Percentiles rank a stretch among this genome's conserved stretches.
These are phyloP conservation scores for Anguilla pacifica DNA, from an alignment of 2,797 vertebrate species.

Conservation along the genomic window DNA sequence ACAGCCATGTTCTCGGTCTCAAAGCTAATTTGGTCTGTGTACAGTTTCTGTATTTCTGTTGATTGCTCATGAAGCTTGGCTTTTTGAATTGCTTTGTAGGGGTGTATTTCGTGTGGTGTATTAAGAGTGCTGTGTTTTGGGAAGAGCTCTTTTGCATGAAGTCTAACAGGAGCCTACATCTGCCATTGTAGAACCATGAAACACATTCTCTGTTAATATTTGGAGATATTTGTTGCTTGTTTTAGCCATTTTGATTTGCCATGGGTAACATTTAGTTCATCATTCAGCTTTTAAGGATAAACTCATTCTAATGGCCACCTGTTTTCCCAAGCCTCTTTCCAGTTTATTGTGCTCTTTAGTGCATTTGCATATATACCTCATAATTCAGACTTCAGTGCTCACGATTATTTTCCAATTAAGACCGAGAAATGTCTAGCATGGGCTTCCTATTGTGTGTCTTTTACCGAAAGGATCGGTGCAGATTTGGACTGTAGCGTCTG, in stretches of 20 bases:
- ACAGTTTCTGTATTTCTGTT: not conserved
- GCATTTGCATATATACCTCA: slow-evolving; percentile 17
- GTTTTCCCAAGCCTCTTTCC: not conserved
- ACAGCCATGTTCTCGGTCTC: not conserved
- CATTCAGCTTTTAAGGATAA: not conserved
- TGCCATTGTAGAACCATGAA: not conserved
- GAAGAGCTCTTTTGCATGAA: not conserved
- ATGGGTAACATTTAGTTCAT: not conserved
- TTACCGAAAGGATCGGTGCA: not conserved
- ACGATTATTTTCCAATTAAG: not conserved
- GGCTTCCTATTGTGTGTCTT: not conserved
- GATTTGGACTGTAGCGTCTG: not conserved
- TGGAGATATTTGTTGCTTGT: not conserved
- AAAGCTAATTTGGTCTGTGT: not conserved
- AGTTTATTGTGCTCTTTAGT: not conserved
- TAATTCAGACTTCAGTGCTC: not conserved
- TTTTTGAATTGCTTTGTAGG: not conserved
- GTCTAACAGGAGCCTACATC: not conserved
- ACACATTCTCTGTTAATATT: not conserved
- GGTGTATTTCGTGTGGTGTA: not conserved
- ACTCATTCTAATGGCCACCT: not conserved
- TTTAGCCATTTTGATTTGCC: not conserved
- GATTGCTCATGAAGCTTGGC: not conserved
- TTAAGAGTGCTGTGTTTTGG: not conserved
- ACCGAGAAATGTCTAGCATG: not conserved